phyloP scores from a whole-genome alignment of 1,140 invertebrate genomes.

The Notospermus geniculatus region DNA sequence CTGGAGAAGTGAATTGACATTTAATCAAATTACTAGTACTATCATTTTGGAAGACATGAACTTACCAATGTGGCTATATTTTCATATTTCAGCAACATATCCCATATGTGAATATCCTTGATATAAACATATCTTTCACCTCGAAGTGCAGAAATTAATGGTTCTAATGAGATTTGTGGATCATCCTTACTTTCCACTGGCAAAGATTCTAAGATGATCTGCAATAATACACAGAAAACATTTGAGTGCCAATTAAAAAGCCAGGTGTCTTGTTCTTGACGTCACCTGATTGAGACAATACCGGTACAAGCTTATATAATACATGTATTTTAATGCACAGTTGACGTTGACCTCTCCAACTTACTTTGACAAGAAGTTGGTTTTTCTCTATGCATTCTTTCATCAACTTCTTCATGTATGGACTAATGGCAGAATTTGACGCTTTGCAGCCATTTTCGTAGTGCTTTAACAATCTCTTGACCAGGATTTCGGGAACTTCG shows the following conservation, averaged over 20 bases:
- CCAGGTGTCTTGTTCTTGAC: neutral
- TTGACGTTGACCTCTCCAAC: neutral
- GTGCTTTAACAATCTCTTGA: constrained; percentile 36
- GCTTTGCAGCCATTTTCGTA: constrained; percentile 40
- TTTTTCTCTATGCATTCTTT: constrained; percentile 37
- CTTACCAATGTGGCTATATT: constrained; percentile 45
- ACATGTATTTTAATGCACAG: neutral
- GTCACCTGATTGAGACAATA: neutral
- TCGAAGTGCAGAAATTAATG: constrained; percentile 39
- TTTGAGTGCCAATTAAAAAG: too few relatives aligned
- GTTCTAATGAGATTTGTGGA: constrained; percentile 42
- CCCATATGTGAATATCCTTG: constrained; percentile 48
- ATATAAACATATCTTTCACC: constrained; percentile 45
- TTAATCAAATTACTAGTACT: neutral
- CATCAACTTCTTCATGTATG: constrained; percentile 31
- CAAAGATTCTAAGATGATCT: constrained; percentile 46
- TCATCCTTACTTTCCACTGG: constrained; percentile 37
- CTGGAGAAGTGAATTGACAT: too few relatives aligned
- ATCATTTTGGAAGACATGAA: neutral
- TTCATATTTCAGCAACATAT: constrained; percentile 45
- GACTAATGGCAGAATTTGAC: constrained; percentile 39
- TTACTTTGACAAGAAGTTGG: constrained; percentile 36
- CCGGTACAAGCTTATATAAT: neutral
- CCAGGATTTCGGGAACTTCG: constrained; percentile 30
- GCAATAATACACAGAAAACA: constrained; percentile 15